These are phyloP conservation scores for Acrocyrtus sp. DNA, from an alignment of 2,888 invertebrate genomes.

Conservation along the genomic window DNA sequence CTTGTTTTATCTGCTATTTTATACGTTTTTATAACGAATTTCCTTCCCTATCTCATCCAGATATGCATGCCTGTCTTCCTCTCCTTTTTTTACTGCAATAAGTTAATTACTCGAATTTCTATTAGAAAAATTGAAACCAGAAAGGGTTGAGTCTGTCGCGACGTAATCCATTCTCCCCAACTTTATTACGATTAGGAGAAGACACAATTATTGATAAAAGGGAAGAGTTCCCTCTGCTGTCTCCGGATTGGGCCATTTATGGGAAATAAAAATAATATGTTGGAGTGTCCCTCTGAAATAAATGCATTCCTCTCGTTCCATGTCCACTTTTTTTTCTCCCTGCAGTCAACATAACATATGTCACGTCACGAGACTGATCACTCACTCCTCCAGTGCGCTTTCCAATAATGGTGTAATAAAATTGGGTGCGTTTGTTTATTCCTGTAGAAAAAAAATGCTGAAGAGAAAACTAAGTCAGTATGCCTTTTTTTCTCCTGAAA, in stretches of 20 bases:
- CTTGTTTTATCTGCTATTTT: slow-evolving; percentile 12
- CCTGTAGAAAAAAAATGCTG: no score
- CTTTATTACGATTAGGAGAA: slow-evolving; percentile 33
- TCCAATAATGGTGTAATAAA: no score
- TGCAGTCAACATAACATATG: no score
- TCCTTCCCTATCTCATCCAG: slow-evolving; percentile 9
- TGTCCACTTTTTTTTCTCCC: no score
- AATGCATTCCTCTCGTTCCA: no score
- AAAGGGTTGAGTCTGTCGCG: slow-evolving; percentile 25
- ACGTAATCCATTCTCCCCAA: slow-evolving; percentile 23
- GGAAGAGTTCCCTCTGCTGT: slow-evolving; percentile 1
- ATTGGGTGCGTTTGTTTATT: no score
- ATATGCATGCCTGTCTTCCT: neutral
- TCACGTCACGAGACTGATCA: no score
- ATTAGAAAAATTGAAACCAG: neutral
- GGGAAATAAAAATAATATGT: slow-evolving; percentile 24
- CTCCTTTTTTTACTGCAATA: neutral
- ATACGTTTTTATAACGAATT: slow-evolving; percentile 29
- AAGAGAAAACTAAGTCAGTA: slow-evolving; percentile 33
- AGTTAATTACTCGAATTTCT: neutral
- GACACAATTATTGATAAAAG: slow-evolving; percentile 45
- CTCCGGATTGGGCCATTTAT: slow-evolving; percentile 39
- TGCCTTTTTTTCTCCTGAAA: slow-evolving; percentile 6
- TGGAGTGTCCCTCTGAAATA: no score
- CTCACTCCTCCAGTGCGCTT: no score